Base-by-base conservation (phyloP, 2,797 vertebrate species). In the Anguilla anguilla region DNA sequence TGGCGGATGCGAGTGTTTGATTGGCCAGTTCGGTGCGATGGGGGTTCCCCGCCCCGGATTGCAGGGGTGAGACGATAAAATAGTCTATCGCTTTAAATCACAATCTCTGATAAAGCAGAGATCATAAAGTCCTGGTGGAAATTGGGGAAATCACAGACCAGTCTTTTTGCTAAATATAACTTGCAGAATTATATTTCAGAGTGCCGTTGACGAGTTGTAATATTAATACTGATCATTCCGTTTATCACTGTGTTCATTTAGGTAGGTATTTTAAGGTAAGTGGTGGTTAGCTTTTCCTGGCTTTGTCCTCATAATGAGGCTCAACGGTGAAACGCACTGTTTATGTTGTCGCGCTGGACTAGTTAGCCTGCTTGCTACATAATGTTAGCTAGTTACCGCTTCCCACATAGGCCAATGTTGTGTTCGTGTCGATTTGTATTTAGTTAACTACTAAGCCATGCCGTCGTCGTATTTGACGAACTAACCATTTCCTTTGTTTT, bases 11-110 rank as follows among this genome's bases (percentile, higher is more conserved):
- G 0, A 61, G 43, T 0, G 69, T 51, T 61, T 85, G 55, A 88
- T 88, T 85, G 83, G 87, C 15, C 72, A 46, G 53, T 61, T 85
- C 3, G 22, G 43, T 59, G 39, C 22, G 92, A 96, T 91, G 95
- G 97, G 97, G 97, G 93, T 95, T 96, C 95, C 95, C 92, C 88
- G 90, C 92, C 91, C 96, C 91, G 90, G 90, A 94, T 88, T 92
- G 95, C 96, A 97, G 96, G 97, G 97, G 96, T 97, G 95, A 94
- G 96, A 94, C 92, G 93, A 94, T 94, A 92, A 94, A 92, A 91
- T 91, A 92, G 90, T 92, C 91, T 93, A 92, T 0, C 77, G 57
- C 84, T 95, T 95, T 94, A 95, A 95, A 95, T 94, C 92, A 88
- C 92, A 92, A 94, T 95, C 94, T 96, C 92, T 95, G 95, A 90